These are phyloP conservation scores for Myotis daubentonii DNA, from an alignment of 2,797 vertebrate genomes.

Conservation along the genomic window DNA sequence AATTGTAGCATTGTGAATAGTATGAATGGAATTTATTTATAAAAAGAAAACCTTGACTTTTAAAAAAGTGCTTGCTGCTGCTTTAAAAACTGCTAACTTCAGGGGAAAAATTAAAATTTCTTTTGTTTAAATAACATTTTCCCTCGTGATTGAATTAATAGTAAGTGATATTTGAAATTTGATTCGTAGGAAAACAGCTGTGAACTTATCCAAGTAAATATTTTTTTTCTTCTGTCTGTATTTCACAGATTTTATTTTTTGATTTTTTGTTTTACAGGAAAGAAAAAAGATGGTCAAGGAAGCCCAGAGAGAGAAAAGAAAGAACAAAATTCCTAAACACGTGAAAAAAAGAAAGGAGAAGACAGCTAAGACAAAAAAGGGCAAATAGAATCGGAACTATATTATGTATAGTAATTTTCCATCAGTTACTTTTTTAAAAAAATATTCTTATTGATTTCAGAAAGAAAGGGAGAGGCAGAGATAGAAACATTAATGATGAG, in stretches of 20 bases:
- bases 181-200: neutral
- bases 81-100: constrained; percentile 2
- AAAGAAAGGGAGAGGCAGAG: too few relatives aligned
- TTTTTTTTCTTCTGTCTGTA: neutral
- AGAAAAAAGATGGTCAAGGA: constrained; percentile 94
- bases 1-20: neutral
- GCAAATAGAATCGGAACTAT: constrained; percentile 83
- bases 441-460: too few relatives aligned
- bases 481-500: too few relatives aligned
- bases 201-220: neutral
- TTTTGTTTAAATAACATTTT: neutral
- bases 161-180: neutral
- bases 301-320: constrained; percentile 95
- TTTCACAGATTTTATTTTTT: neutral
- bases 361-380: constrained; percentile 93
- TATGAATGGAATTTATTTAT: neutral
- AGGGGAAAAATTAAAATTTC: neutral
- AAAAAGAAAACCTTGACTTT: neutral
- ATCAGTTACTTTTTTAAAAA: neutral
- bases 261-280: constrained; percentile 87
- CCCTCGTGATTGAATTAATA: neutral
- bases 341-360: constrained; percentile 97
- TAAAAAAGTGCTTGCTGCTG: neutral
- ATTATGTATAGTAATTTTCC: neutral
- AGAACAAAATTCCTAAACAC: constrained; percentile 94